Conservation (phyloP, 2,888 invertebrate genomes). For the Tetranychus truncatus region DNA sequence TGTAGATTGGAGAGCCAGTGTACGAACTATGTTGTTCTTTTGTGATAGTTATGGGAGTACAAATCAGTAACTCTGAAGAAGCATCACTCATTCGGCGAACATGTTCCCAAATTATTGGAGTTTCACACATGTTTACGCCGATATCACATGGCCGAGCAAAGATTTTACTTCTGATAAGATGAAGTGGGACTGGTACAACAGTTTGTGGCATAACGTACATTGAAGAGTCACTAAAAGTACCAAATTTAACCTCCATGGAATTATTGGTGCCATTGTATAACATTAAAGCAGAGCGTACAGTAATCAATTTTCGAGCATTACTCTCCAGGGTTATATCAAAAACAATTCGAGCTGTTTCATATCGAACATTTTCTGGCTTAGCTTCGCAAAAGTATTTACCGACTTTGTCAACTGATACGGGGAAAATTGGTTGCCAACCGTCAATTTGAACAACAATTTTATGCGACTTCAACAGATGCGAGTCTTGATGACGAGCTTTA, state of each 20-base stretch:
- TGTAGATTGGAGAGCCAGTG: conserved; percentile 30
- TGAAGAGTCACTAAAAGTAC: conserved; percentile 31
- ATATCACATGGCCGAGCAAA: conserved; percentile 48
- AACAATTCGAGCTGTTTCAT: conserved; percentile 53
- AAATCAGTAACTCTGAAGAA: conserved; percentile 16
- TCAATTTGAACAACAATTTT: conserved; percentile 72
- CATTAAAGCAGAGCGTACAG: conserved; percentile 71
- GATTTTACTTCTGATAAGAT: conserved; percentile 52
- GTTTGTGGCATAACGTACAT: conserved; percentile 30
- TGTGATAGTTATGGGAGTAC: conserved; percentile 17
- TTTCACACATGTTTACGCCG: conserved; percentile 38
- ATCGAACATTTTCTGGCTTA: conserved; percentile 29
- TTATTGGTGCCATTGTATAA: conserved; percentile 56
- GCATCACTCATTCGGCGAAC: conserved; percentile 28
- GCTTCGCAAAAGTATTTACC: conserved; percentile 60
- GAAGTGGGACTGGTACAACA: conserved; percentile 54
- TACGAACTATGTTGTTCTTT: conserved; percentile 30
- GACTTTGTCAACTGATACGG: conserved; percentile 85
- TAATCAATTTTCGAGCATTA: conserved; percentile 77
- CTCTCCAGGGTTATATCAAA: conserved; percentile 80
- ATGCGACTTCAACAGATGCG: conserved; percentile 58
- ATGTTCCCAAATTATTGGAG: conserved; percentile 44
- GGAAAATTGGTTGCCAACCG: conserved; percentile 67
- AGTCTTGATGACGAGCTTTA: conserved; percentile 40
- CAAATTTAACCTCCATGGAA: conserved; percentile 51